Evolutionary conservation across 2,888 invertebrate species (phyloP).

Genomic region (Acanthosepion lycidas): DNA sequence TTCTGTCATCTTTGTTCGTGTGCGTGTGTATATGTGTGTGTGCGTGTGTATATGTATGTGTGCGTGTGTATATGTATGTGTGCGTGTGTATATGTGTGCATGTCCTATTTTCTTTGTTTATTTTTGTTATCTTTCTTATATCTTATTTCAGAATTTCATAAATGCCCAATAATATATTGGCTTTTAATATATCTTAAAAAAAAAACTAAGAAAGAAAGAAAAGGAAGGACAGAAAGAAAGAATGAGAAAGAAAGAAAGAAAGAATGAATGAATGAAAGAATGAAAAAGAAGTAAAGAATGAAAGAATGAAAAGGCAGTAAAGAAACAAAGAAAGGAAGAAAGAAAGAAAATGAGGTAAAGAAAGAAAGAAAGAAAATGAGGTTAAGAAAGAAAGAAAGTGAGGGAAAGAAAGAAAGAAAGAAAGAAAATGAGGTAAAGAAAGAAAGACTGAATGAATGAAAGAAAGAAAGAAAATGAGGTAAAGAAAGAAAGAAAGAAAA

Average conservation of each 20-base stretch:
- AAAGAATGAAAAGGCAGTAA: not conserved
- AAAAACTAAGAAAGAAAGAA: not conserved
- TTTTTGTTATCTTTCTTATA: not conserved
- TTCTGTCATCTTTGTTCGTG: not conserved
- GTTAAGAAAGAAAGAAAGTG: not conserved
- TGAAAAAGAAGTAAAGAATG: not conserved
- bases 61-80: too few relatives aligned
- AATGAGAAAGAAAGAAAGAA: not conserved
- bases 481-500: too few relatives aligned
- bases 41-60: too few relatives aligned
- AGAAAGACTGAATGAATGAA: too few relatives aligned
- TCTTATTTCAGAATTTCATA: not conserved
- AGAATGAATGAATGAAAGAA: not conserved
- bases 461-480: too few relatives aligned
- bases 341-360: too few relatives aligned
- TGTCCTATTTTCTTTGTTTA: not conserved
- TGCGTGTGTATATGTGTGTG: too few relatives aligned
- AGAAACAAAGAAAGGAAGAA: not conserved
- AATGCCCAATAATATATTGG: not conserved
- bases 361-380: too few relatives aligned
- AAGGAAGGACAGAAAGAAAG: not conserved
- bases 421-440: too few relatives aligned
- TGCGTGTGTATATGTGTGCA: too few relatives aligned
- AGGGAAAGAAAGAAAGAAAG: not conserved
- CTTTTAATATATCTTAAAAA: not conserved